Conservation (phyloP, 2,888 invertebrate species). For the Eupithecia abbreviata region DNA sequence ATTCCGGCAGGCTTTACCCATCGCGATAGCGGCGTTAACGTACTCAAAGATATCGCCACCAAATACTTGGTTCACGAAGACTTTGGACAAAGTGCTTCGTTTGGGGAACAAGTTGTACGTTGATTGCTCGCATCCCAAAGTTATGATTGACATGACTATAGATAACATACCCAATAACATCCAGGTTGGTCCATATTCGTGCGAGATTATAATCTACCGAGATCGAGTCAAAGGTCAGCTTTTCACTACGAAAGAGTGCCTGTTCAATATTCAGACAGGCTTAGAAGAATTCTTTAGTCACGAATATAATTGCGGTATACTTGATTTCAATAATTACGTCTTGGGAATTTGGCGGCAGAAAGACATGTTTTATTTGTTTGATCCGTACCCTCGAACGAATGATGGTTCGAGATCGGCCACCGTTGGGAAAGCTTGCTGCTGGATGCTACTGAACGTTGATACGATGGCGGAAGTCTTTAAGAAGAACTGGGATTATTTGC, state of each 20-base stretch:
- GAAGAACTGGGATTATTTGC: constrained; percentile 80
- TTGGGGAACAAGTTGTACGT: constrained; percentile 84
- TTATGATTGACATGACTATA: constrained; percentile 75
- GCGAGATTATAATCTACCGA: constrained; percentile 84
- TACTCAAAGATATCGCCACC: constrained; percentile 87
- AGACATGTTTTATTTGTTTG: constrained; percentile 86
- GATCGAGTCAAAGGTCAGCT: constrained; percentile 78
- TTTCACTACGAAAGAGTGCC: constrained; percentile 79
- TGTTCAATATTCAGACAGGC: constrained; percentile 76
- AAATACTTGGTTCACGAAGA: constrained; percentile 83
- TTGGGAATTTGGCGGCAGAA: constrained; percentile 86
- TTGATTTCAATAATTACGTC: constrained; percentile 85
- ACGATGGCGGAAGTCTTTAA: constrained; percentile 81
- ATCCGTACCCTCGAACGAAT: constrained; percentile 85
- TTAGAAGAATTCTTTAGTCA: constrained; percentile 82
- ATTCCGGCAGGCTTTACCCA: constrained; percentile 85
- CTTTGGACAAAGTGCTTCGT: constrained; percentile 83
- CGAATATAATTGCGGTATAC: constrained; percentile 77
- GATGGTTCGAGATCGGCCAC: constrained; percentile 82
- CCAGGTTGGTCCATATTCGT: constrained; percentile 81
- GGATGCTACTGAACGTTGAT: constrained; percentile 85
- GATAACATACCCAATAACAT: constrained; percentile 84
- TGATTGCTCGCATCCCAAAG: constrained; percentile 79
- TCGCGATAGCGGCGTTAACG: constrained; percentile 84
- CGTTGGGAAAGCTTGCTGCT: constrained; percentile 85